Base-by-base conservation (phyloP, 2,113 vertebrate species). In the Oxygymnocypris stewartii region DNA sequence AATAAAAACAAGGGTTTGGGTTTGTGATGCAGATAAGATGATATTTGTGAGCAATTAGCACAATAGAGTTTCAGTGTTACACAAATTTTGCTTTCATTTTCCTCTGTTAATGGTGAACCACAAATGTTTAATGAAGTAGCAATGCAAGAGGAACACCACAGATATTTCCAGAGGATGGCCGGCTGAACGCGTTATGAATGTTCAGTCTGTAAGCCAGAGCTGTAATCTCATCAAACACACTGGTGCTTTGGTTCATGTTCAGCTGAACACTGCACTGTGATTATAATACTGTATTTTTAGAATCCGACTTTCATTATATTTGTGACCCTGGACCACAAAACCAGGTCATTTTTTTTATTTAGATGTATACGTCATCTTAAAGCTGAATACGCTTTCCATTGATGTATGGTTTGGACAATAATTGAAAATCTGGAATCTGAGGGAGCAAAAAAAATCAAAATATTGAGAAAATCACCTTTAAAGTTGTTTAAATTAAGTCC, bases 281-380 rank as follows among this genome's bases (percentile, higher is more conserved):
- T 76, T 47, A 76, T 49, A 16, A 76, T 76, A 14, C n/a, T 25
- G 73, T 47, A 76, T 76, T 25, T 28, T 28, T 49, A 76, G 42
- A 44, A 16, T 76, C 6, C 44, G 23, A 47, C 42, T 47, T 47
- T 49, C 44, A 25, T 47, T 75, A 59, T n/a, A n/a, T 59, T 47
- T 31, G 28, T 31, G 28, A 31, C 2, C 28, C 28, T 31, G 28
- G 28, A 31, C 28, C 28, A 31, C 28, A 31, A 31, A 31, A 31
- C 28, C 28, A 31, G 28, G 28, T 31, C 28, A 31, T 31, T 31
- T 31, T n/a, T 31, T 31, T 31, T 31, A 31, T 31, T 31, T 31
- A 31, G 28, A 31, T 31, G 28, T 31, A 31, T 31, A 31, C 28
- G 28, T 31, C 28, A 31, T 31, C 28, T 31, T 31, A 31, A 31